Percentiles rank a stretch among this genome's conserved stretches.
phyloP scores from a whole-genome alignment of 2,888 invertebrate genomes.

The Lamproptera curius region DNA sequence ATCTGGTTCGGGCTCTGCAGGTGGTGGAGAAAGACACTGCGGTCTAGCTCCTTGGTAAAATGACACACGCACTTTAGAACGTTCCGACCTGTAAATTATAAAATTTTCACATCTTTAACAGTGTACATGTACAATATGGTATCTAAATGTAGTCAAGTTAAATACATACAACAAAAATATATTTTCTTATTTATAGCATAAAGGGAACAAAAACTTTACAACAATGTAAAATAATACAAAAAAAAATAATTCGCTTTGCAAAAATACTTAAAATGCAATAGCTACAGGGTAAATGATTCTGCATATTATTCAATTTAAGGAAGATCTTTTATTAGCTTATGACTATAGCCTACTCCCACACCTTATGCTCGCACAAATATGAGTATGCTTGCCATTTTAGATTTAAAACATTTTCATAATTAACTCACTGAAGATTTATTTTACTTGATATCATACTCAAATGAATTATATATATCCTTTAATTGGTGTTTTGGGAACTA shows the following conservation, averaged over 20 bases:
- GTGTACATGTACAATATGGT: neutral
- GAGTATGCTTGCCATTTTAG: too few species aligned
- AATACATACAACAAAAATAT: too few species aligned
- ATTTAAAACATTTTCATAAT: too few species aligned
- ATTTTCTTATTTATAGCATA: too few species aligned
- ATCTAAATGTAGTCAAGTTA: neutral
- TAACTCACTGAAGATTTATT: too few species aligned
- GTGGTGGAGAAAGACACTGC: constrained; percentile 81
- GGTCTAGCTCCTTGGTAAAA: constrained; percentile 91
- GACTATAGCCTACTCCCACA: constrained; percentile 56
- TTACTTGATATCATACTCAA: too few species aligned
- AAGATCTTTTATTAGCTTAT: constrained; percentile 55
- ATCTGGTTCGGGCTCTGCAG: constrained; percentile 69
- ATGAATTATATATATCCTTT: too few species aligned
- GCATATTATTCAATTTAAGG: constrained; percentile 25
- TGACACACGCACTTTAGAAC: constrained; percentile 88
- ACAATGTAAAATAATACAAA: neutral
- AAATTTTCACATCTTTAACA: neutral
- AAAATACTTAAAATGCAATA: neutral
- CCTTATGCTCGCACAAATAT: constrained; percentile 6
- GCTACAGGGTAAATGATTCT: constrained; percentile 5
- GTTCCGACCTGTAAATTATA: constrained; percentile 81
- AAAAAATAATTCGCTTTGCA: neutral
- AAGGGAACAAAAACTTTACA: neutral
- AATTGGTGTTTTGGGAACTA: too few species aligned